These are phyloP conservation scores for Mormyrus iriodes DNA, from an alignment of 2,113 vertebrate genomes.

Conservation along the genomic window DNA sequence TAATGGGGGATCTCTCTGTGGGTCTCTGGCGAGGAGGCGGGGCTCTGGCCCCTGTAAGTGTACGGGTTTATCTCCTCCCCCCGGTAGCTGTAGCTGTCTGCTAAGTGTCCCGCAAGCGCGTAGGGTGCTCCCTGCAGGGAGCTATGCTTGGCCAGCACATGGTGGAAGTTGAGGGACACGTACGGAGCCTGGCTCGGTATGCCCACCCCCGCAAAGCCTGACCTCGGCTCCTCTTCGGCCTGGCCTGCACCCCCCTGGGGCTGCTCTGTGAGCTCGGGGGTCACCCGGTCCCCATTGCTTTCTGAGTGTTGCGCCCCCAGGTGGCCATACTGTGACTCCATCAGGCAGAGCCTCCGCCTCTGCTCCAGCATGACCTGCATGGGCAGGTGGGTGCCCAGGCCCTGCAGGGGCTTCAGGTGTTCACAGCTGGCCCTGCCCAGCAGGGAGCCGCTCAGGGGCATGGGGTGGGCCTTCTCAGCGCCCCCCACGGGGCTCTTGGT, in stretches of 20 bases:
- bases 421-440: slow-evolving; percentile 62
- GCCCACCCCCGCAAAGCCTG: slow-evolving; percentile 44
- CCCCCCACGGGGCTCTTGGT: slow-evolving; percentile 42
- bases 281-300: slow-evolving; percentile 29
- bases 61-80: slow-evolving; percentile 55
- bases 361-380: slow-evolving; percentile 65
- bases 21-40: slow-evolving; percentile 61
- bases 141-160: slow-evolving; percentile 70
- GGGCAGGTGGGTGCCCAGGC: slow-evolving; percentile 59
- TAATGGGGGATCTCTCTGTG: slow-evolving; percentile 73
- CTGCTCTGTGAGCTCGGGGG: slow-evolving; percentile 39
- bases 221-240: slow-evolving; percentile 45
- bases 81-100: slow-evolving; percentile 49
- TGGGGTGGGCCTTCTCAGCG: slow-evolving; percentile 44
- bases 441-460: slow-evolving; percentile 46
- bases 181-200: slow-evolving; percentile 63
- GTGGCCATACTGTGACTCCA: slow-evolving; percentile 55
- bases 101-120: slow-evolving; percentile 49
- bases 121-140: slow-evolving; percentile 61
- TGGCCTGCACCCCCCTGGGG: slow-evolving; percentile 27
- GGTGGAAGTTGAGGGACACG: slow-evolving; percentile 78
- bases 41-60: slow-evolving; percentile 63
- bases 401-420: slow-evolving; percentile 54
- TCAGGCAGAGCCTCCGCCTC: slow-evolving; percentile 58
- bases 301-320: slow-evolving; percentile 39